Conservation (phyloP, 2,113 vertebrate genomes). For the Zingel zingel region DNA sequence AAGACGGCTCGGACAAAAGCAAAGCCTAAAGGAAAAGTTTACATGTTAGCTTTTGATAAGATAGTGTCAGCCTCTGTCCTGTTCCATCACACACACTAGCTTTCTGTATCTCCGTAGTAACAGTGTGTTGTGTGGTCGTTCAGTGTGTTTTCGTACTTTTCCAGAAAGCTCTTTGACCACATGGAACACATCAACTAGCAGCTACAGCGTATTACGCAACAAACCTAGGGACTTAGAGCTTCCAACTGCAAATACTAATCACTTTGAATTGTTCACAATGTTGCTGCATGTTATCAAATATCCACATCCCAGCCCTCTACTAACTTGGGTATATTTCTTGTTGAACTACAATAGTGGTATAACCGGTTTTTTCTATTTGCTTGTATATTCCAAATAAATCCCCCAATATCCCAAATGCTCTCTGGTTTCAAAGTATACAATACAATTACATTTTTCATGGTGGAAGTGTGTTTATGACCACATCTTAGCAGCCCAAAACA, state of each 20-base stretch:
- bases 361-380: slow-evolving; percentile 3
- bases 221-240: not conserved
- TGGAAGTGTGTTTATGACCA: not conserved
- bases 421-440: slow-evolving; percentile 2
- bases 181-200: not conserved
- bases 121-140: not conserved
- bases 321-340: not conserved
- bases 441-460: not conserved
- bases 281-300: not conserved
- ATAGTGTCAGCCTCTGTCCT: slow-evolving; percentile 5
- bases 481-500: not conserved
- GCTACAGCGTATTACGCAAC: not conserved
- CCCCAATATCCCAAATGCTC: not conserved
- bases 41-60: not conserved
- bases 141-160: slow-evolving; percentile 23
- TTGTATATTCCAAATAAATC: slow-evolving; percentile 52
- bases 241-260: slow-evolving; percentile 18
- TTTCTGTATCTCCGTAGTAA: slow-evolving; percentile 12
- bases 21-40: slow-evolving; percentile 78
- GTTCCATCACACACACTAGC: not conserved
- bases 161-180: not conserved
- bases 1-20: slow-evolving; percentile 83
- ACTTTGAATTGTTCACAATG: not conserved
- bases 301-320: not conserved
- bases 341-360: not conserved